Evolutionary conservation across 2,888 invertebrate species (phyloP), one percentile per base, ranked within the genome.

Genomic region (Tetragonisca angustula): DNA sequence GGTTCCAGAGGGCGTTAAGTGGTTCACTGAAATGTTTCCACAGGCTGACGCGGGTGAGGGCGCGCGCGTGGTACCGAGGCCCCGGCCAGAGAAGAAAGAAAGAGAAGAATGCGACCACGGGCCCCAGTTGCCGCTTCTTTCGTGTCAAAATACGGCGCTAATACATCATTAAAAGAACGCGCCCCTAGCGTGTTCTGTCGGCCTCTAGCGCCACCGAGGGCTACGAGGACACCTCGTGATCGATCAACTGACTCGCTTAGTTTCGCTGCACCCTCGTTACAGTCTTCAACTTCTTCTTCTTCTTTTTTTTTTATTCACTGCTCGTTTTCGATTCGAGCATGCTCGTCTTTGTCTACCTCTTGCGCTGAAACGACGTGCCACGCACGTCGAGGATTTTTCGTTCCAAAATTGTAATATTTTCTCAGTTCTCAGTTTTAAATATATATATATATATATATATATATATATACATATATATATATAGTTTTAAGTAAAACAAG

Each of bases 131-230:
- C 91, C 83, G 89, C 85, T 84, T 86, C 88, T 89, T 91, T 91
- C 90, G 90, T 86, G 91, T 92, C 92, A 92, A 91, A 92, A 92
- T 90, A 92, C 89, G 88, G 88, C 90, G 85, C 92, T 91, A 90
- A 92, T 92, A 91, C 90, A 92, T 92, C 91, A 90, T 92, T 90
- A 91, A 88, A 90, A 80, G 86, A 83, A 83, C 86, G 86, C 84
- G 86, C 78, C 87, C 78, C 80, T 81, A 80, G 69, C 79, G 76
- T 86, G 82, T 85, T 83, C 76, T 70, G n/a, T 15, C 56, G 62
- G 9, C 27, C 6, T 79, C 71, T 85, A 88, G 83, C 88, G 88
- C 90, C 89, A 76, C 79, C 65, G 64, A 80, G 86, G 67, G 52
- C 64, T 84, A 83, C 83, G 73, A 78, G 78, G 88, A 87, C 88